Conservation (phyloP, 53 echinoderm and acorn worm species). For the Henricia sp. region DNA sequence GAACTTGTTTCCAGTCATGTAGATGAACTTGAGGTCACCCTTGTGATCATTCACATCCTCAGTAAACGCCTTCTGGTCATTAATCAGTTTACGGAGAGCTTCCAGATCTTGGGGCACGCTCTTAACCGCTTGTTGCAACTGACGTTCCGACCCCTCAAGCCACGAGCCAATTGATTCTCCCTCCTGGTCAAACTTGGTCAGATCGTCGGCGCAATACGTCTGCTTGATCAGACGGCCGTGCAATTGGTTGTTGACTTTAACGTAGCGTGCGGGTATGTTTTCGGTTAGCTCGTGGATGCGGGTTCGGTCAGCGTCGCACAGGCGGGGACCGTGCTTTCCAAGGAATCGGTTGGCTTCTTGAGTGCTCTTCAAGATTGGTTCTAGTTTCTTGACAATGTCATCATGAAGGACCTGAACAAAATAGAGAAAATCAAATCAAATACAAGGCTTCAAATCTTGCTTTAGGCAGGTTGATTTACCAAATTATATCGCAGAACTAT, state of each 20-base stretch:
- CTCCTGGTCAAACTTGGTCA: constrained; percentile 88
- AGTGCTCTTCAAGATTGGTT: constrained; percentile 71
- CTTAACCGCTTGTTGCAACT: constrained; percentile 67
- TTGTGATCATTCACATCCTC: constrained; percentile 97
- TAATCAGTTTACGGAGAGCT: constrained; percentile 68
- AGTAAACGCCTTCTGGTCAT: constrained; percentile 78
- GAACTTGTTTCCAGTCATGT: constrained; percentile 95
- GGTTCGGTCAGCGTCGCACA: constrained; percentile 71
- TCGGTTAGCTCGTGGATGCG: constrained; percentile 68
- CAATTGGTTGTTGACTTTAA: constrained; percentile 64
- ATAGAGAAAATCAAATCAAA: too few species aligned
- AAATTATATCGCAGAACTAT: too few species aligned
- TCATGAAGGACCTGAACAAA: constrained; percentile 66
- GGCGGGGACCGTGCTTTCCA: constrained; percentile 71
- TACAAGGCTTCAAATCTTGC: too few species aligned
- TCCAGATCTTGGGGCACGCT: constrained; percentile 81
- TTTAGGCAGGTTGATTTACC: too few species aligned
- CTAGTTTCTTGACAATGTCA: constrained; percentile 85
- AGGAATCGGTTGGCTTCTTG: constrained; percentile 81
- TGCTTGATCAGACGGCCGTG: constrained; percentile 76
- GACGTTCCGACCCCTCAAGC: constrained; percentile 69
- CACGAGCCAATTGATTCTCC: constrained; percentile 73
- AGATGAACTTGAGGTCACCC: constrained; percentile 96
- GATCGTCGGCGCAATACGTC: constrained; percentile 77
- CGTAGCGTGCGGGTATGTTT: constrained; percentile 76